Percentiles rank a stretch among this genome's conserved stretches.
Conservation (phyloP, 2,888 invertebrate species). For the Tiliacea citrago region DNA sequence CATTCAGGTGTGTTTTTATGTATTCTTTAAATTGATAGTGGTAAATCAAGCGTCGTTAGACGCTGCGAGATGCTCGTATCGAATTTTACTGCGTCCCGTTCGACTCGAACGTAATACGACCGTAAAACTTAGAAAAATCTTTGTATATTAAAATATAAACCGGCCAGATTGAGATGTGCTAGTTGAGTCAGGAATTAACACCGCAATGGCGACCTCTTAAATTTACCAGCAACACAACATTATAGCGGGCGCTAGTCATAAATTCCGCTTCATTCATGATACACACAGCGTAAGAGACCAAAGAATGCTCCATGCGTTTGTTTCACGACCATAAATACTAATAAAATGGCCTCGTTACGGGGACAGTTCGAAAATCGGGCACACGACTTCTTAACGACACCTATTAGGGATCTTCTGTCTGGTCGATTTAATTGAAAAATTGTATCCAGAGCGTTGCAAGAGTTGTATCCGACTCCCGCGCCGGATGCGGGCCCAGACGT, state of each 20-base stretch:
- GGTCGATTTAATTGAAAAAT: slow-evolving; percentile 91
- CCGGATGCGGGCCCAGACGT: slow-evolving; percentile 91
- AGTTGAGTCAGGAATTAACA: slow-evolving; percentile 49
- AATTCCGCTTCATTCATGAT: slow-evolving; percentile 88
- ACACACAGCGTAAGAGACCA: slow-evolving; percentile 75
- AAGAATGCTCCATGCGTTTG: slow-evolving; percentile 82
- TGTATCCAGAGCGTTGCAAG: slow-evolving; percentile 89
- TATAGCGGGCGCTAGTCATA: slow-evolving; percentile 85
- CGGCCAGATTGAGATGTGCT: slow-evolving; percentile 76
- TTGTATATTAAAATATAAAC: slow-evolving; percentile 78
- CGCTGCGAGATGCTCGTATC: slow-evolving; percentile 83
- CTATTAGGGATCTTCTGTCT: slow-evolving; percentile 90
- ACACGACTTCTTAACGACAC: slow-evolving; percentile 91
- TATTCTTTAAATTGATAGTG: slow-evolving; percentile 86
- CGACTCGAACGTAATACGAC: slow-evolving; percentile 82
- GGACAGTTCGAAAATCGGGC: slow-evolving; percentile 90
- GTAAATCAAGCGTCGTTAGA: slow-evolving; percentile 88
- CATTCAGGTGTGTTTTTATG: slow-evolving; percentile 84
- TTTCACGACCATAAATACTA: slow-evolving; percentile 89
- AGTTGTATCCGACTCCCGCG: slow-evolving; percentile 89
- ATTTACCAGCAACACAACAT: slow-evolving; percentile 78
- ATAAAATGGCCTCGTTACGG: slow-evolving; percentile 89
- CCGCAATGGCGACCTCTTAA: slow-evolving; percentile 70
- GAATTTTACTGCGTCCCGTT: slow-evolving; percentile 84
- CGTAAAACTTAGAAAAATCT: slow-evolving; percentile 89